Evolutionary conservation across 2,888 invertebrate species (phyloP), one percentile per base, ranked within the genome.

Genomic region (Heteropelma amictum): DNA sequence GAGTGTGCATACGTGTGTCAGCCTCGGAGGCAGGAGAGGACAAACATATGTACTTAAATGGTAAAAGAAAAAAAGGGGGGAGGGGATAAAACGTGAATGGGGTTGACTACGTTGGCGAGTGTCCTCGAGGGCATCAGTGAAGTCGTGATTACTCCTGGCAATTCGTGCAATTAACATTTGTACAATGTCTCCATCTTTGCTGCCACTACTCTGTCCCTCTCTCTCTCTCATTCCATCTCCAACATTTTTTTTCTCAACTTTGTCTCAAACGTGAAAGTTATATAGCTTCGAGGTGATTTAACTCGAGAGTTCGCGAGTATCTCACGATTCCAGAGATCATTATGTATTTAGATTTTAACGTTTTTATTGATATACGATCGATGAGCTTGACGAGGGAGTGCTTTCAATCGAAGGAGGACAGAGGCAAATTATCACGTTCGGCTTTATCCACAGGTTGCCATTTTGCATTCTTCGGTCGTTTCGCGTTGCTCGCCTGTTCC

Each of bases 81-180:
- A 72, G 14, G 47, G 72, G 61, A 63, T 78, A 67, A 69, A 78
- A 78, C 74, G 69, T 72, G 17, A 23, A 21, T 21, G 61, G 10
- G 40, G 38, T 35, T 35, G 14, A 38, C 35, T 38, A 49, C 42
- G 58, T 5, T 19, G 70, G 65, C 54, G 79, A 72, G 76, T 65
- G 54, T 56, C 35, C 54, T 54, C 17, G 65, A 67, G 54, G 65
- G 54, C 23, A 67, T 67, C 54, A 45, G 63, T 68, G 61, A 65
- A 56, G 72, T 68, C 67, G 80, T 81, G 85, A 84, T 85, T 84
- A 82, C 83, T 81, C 83, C 77, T 67, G 75, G 85, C 82, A 83
- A 86, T 85, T 84, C 83, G 83, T 80, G 82, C 86, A 85, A 84
- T 86, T 85, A 87, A 85, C 84, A 84, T 85, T 85, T 83, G 75